Conservation (phyloP, 2,797 vertebrate species). For the Enteromius anoplus region DNA sequence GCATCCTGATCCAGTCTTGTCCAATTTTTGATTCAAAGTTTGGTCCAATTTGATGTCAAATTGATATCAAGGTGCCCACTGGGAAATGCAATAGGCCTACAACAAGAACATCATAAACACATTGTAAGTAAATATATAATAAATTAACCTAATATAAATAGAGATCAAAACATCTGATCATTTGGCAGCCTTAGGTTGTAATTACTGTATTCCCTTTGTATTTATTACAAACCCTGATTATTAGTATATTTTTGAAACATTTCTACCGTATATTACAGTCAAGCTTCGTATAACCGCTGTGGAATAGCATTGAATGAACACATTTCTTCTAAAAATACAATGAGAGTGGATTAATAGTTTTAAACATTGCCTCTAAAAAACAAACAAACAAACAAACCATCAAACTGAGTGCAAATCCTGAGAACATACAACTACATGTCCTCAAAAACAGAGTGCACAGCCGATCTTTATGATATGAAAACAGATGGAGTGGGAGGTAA, state of each 20-base stretch:
- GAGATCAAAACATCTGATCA: background rate
- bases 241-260: background rate
- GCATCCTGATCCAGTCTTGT: background rate
- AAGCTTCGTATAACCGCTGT: conserved; percentile 12
- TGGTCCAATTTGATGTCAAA: background rate
- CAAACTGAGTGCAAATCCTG: conserved; percentile 54
- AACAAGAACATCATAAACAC: background rate
- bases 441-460: conserved; percentile 67
- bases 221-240: conserved; percentile 10
- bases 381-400: conserved; percentile 32
- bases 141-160: background rate
- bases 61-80: background rate
- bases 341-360: conserved; percentile 3
- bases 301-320: conserved; percentile 9
- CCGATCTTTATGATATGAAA: conserved; percentile 64
- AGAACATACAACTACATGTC: conserved; percentile 70
- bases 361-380: conserved; percentile 48
- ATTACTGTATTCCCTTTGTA: conserved; percentile 46
- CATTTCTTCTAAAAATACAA: conserved; percentile 12
- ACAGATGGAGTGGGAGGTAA: conserved; percentile 66
- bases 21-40: background rate
- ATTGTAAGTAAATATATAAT: background rate
- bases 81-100: background rate
- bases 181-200: conserved; percentile 13
- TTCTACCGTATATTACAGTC: background rate